Base-by-base conservation (phyloP, 37 sponge, comb jelly and placozoan genomes). In the Cladorhizidae sp. region DNA sequence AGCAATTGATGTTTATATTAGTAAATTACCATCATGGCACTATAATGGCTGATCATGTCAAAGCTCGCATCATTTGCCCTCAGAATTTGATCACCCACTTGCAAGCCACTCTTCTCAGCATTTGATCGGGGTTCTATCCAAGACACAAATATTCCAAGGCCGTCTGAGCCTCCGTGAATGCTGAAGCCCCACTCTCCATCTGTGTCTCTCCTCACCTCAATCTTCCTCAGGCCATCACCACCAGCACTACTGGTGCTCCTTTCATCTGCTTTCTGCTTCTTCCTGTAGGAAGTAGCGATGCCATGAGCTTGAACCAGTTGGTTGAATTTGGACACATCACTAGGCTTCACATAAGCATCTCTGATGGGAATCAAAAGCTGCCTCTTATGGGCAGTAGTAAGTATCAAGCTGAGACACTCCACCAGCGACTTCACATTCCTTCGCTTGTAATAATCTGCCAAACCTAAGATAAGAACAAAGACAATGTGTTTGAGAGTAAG, bases 101-200 rank as follows among this genome's bases (percentile, higher is more conserved):
- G 64, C 49, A 95, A 62, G 21, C 95, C 95, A 40, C 63, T 80
- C 58, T 77, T 85, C 20, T 85, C 73, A 29, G 89, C 95, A 26
- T 40, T 69, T 5, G 95, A 91, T 21, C 86, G 89, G 20, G 89
- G 87, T 29, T 91, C 95, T 6, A 95, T 87, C 88, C 89, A 90
- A 23, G 92, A 88, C 35, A 95, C 86, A 49, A 85, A 91, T 8
- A 95, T 63, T 12, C 95, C 95, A 51, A 88, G 67, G 15, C 89
- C 89, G 39, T 95, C 95, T 25, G 86, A 68, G 0, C 92, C 95
- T 20, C 95, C 95, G 37, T 92, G 73, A 35, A 95, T 83, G 62
- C 67, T 88, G 54, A 95, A 95, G 3, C 95, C 95, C 80, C 83
- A 83, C 43, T 90, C 89, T 32, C 86, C 95, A 29, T 71, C 70